Percentiles rank a stretch among this genome's conserved stretches.
Conservation (phyloP, 2,888 invertebrate species). For the Ectropis crepuscularia region DNA sequence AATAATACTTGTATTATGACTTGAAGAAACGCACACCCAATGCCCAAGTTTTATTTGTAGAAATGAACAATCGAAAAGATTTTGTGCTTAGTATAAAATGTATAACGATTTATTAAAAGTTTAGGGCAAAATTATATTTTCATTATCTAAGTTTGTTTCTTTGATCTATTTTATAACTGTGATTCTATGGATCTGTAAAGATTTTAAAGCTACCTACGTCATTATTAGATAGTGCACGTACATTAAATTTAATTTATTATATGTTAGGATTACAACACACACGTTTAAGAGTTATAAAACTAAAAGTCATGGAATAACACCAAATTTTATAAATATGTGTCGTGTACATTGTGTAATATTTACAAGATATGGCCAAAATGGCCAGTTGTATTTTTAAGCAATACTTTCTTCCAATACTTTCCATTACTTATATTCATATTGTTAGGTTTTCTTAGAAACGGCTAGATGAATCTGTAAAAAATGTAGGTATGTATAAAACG, state of each 20-base stretch:
- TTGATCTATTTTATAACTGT: background rate
- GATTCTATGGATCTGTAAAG: slow-evolving; percentile 10
- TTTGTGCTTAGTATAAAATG: too few species aligned
- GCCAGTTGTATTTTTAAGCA: slow-evolving; percentile 10
- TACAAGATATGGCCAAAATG: slow-evolving; percentile 4
- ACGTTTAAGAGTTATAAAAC: too few species aligned
- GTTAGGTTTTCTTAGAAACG: slow-evolving; percentile 42
- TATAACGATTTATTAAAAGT: too few species aligned
- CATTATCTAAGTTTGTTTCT: background rate
- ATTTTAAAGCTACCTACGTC: background rate
- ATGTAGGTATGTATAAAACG: background rate
- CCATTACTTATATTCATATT: slow-evolving; percentile 33
- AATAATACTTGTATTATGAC: too few species aligned
- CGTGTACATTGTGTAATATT: slow-evolving; percentile 1
- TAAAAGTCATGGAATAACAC: slow-evolving; percentile 1
- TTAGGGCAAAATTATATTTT: background rate
- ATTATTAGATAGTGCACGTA: too few species aligned
- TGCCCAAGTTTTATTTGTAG: too few species aligned
- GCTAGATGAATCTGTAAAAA: slow-evolving; percentile 44
- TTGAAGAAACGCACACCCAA: too few species aligned
- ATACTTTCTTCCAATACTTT: slow-evolving; percentile 55
- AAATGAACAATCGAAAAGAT: too few species aligned
- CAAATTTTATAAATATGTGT: slow-evolving; percentile 6
- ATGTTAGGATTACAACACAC: too few species aligned
- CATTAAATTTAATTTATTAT: too few species aligned